phyloP scores from a whole-genome alignment of 2,888 invertebrate genomes.

The Drosophila picticornis region DNA sequence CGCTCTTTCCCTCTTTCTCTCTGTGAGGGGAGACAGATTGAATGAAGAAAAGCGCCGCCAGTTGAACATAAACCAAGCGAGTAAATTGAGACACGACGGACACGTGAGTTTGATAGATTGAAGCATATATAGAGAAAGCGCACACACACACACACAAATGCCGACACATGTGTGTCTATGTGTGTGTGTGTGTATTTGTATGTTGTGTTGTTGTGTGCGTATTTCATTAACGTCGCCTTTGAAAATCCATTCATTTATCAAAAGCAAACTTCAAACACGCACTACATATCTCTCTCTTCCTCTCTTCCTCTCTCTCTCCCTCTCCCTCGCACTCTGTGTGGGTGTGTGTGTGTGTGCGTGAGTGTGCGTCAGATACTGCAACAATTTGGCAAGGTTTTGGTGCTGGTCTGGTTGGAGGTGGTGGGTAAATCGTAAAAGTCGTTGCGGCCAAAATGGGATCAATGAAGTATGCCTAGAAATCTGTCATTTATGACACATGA shows the following conservation, averaged over 20 bases:
- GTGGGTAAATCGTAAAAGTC: slow-evolving; percentile 60
- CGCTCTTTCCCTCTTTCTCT: background rate
- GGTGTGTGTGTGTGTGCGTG: slow-evolving; percentile 14
- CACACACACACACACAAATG: slow-evolving; percentile 20
- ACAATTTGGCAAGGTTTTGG: slow-evolving; percentile 61
- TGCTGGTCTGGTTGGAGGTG: background rate
- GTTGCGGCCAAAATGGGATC: slow-evolving; percentile 71
- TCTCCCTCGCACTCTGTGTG: background rate
- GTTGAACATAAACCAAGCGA: slow-evolving; percentile 75
- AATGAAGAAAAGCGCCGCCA: slow-evolving; percentile 40
- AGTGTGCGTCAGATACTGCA: slow-evolving; percentile 64
- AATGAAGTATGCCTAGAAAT: slow-evolving; percentile 81
- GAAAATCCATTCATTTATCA: slow-evolving; percentile 79
- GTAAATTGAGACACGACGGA: slow-evolving; percentile 79
- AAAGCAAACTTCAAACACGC: slow-evolving; percentile 78
- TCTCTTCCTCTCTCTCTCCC: no score
- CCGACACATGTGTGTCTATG: slow-evolving; percentile 1
- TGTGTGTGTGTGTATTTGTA: slow-evolving; percentile 18
- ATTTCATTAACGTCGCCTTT: slow-evolving; percentile 79
- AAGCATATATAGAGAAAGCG: slow-evolving; percentile 58
- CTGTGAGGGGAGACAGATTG: background rate
- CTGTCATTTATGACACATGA: slow-evolving; percentile 82
- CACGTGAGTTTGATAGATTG: slow-evolving; percentile 80
- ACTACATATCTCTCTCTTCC: slow-evolving; percentile 24
- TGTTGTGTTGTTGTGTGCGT: slow-evolving; percentile 61